These are phyloP conservation scores for Euglossa dilemma DNA, from an alignment of 1,140 invertebrate genomes.

Conservation along the genomic window DNA sequence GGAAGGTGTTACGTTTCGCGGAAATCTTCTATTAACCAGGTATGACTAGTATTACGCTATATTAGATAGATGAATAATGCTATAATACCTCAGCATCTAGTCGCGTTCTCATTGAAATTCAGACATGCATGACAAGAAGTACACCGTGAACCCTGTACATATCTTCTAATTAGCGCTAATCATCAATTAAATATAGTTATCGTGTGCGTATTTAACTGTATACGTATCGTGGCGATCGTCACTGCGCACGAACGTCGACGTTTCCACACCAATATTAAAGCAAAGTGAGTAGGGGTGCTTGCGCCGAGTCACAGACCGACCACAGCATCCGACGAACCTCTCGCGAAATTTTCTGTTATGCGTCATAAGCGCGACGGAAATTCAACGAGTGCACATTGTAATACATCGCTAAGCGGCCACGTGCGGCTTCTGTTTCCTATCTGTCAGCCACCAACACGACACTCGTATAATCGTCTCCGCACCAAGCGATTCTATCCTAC, in stretches of 20 bases:
- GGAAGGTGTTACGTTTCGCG: conserved; percentile 51
- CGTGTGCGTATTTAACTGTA: neutral
- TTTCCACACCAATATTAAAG: neutral
- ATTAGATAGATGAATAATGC: neutral
- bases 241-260: neutral
- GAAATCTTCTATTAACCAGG: conserved; percentile 63
- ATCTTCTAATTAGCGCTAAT: conserved; percentile 39
- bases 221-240: neutral
- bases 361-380: conserved; percentile 13
- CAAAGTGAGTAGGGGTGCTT: neutral
- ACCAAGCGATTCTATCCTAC: neutral
- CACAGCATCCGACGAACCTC: neutral
- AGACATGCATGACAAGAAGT: neutral
- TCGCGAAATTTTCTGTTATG: conserved; percentile 28
- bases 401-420: conserved; percentile 34
- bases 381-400: conserved; percentile 34
- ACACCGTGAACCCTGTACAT: neutral
- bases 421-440: conserved; percentile 6
- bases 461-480: neutral
- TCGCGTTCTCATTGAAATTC: neutral
- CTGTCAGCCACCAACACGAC: neutral
- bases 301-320: conserved; percentile 9
- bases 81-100: conserved; percentile 6
- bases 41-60: neutral
- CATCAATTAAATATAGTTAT: conserved; percentile 38